Base-by-base conservation (phyloP, 2,888 invertebrate species). In the Xylota sylvarum region DNA sequence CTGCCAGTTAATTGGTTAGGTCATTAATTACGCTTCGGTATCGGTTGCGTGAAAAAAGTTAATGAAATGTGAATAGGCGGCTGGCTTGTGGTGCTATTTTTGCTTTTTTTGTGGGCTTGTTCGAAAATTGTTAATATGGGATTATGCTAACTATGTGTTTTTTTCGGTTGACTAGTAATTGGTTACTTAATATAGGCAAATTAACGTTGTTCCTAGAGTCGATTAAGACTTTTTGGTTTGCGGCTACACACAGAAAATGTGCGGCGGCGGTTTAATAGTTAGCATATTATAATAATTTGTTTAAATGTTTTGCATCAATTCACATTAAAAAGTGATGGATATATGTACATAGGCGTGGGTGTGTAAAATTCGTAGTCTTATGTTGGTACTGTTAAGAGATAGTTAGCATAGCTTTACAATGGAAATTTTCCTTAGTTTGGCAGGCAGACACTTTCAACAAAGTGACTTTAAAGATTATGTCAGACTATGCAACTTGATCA, bases 11-110 rank as follows among this genome's bases (percentile, higher is more conserved):
- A 62, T 76, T 73, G 55, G 69, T 52, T 65, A 43, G 76, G 37
- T 76, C 85, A 81, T 85, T 85, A 85, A 81, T 85, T 85, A 76
- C 70, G 56, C 65, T 70, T 43, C 58, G 76, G 46, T 65, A 64
- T 70, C 58, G 73, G 62, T n/a, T 37, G 65, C 58, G 32, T 65
- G 35, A 52, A 67, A 60, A 65, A 67, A 52, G 64, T 35, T 55
- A 69, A 64, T 60, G 58, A 67, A 60, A 74, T 55, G 43, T 46
- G 55, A 62, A 46, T 12, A 43, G 50, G 30, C 48, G 40, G 35
- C 37, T 37, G 40, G 35, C 37, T 37, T 40, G 50, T 55, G 40
- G 17, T 32, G 35, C 62, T 7, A 32, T 46, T 12, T 48, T 58
- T 67, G 5, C 9, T 35, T 37, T 32, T 52, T 30, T 64, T 64